Evolutionary conservation across 1,140 invertebrate species (phyloP).

Genomic region (Caenorhabditis briggsae): DNA sequence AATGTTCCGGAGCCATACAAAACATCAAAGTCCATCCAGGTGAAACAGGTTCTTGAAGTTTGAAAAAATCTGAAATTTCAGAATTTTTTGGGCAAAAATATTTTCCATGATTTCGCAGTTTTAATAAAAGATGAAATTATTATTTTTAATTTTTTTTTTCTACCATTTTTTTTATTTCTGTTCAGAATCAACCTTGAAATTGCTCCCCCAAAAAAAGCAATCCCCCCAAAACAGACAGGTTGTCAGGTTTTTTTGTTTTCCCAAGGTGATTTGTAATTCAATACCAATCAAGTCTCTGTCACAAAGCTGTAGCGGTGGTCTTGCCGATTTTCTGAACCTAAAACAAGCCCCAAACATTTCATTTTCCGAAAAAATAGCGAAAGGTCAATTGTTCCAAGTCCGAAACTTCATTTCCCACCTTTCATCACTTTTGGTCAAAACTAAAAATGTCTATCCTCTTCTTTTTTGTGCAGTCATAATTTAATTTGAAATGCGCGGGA

Average conservation of each 20-base stretch:
- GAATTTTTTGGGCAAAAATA: no score
- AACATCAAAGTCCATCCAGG: no score
- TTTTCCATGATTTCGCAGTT: no score
- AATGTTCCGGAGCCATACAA: no score
- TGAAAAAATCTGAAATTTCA: no score
- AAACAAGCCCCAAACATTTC: not conserved
- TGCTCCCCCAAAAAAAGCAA: no score
- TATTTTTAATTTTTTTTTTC: no score
- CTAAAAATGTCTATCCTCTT: constrained; percentile 3
- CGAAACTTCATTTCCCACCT: not conserved
- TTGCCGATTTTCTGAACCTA: not conserved
- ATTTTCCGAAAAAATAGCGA: not conserved
- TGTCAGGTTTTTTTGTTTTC: not conserved
- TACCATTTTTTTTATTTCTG: no score
- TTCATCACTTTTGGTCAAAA: not conserved
- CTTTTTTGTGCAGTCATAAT: constrained; percentile 44
- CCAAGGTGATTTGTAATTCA: constrained; percentile 48
- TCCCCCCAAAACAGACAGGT: no score
- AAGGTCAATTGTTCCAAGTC: not conserved
- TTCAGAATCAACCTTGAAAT: no score
- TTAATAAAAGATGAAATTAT: no score
- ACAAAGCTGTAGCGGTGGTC: not conserved
- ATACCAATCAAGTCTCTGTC: constrained; percentile 45
- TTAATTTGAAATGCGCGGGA: constrained; percentile 50
- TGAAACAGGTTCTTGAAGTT: no score